Percentiles rank a stretch among this genome's conserved stretches.
Conservation (phyloP, 2,888 invertebrate species). For the Kuschelorhynchus macadamiae region DNA sequence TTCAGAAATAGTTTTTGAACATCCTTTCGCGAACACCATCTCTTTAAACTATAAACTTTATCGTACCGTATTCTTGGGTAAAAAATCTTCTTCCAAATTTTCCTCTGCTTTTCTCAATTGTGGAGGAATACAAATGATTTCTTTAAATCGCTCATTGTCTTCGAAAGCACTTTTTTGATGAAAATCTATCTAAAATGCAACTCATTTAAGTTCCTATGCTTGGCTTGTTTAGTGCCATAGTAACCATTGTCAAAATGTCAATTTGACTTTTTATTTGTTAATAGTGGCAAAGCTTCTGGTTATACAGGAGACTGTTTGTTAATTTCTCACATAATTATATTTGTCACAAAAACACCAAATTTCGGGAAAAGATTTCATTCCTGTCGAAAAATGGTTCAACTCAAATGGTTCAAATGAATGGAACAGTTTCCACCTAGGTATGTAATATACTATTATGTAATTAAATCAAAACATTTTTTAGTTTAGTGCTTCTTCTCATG, state of each 20-base stretch:
- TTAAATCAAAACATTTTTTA: no score
- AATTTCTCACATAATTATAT: no score
- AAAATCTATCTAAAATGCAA: slow-evolving; percentile 11
- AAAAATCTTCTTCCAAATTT: slow-evolving; percentile 7
- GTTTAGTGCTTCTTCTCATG: no score
- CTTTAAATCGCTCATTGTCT: slow-evolving; percentile 24
- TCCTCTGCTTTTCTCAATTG: slow-evolving; percentile 16
- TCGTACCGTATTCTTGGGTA: slow-evolving; percentile 1
- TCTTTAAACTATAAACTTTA: slow-evolving; percentile 10
- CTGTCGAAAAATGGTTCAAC: no score
- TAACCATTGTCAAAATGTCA: slow-evolving; percentile 12
- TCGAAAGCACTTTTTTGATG: slow-evolving; percentile 14
- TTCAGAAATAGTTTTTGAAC: slow-evolving; percentile 16
- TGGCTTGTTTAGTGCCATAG: slow-evolving; percentile 14
- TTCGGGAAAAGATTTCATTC: no score
- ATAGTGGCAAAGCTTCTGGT: slow-evolving; percentile 9
- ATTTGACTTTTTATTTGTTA: background rate
- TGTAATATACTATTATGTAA: no score
- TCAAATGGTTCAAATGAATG: no score
- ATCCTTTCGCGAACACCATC: slow-evolving; percentile 14
- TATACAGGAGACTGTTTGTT: background rate
- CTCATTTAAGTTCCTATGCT: slow-evolving; percentile 22
- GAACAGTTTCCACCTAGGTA: no score
- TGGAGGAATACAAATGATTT: slow-evolving; percentile 23
- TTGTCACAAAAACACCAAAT: no score